Base-by-base conservation (phyloP, 2,113 vertebrate species). In the Percina caprodes region DNA sequence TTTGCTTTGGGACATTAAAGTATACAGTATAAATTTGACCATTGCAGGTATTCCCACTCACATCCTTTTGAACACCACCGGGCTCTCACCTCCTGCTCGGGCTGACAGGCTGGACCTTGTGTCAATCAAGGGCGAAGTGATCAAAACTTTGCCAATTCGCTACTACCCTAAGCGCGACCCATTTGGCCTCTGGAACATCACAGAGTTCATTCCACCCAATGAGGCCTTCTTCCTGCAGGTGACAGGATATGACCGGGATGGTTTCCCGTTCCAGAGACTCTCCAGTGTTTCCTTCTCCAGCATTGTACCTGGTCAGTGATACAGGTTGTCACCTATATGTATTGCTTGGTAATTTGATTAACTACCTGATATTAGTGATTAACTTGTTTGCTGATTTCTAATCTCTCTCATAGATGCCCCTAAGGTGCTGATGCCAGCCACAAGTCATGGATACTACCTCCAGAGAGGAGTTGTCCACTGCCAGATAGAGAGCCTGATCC, bases 271-370 rank as follows among this genome's bases (percentile, higher is more conserved):
- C 85, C 98, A 99, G 93, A 96, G 98, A 90, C 94, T 99, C 51
- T 99, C 98, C 19, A 98, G 97, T 56, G 98, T 99, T 80, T 99
- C 96, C 0, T 99, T 97, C 92, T 99, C 97, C 65, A 98, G 91
- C 85, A 96, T 99, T 77, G 69, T 96, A 30, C 98, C 98, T 89
- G 97, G 98, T 99, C 82, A 96, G 96, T 79, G 21, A 56, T n/a
- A 39, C 24, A 52, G 18, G 5, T 26, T 33, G 11, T 68, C n/a
- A 56, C 1, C 6, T 4, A 56, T n/a, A 16, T 79, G 1, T 2
- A 5, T 24, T 68, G 4, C 1, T 42, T 14, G 18, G 18, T 21
- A 6, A 52, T 52, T 46, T 67, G 9, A 11, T 42, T 11, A 42
- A 42, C 39, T 42, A 10, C 39, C 39, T 11, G 10, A 42, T 42